phyloP scores from a whole-genome alignment of 2,113 vertebrate species.

The Plecotus auritus region DNA sequence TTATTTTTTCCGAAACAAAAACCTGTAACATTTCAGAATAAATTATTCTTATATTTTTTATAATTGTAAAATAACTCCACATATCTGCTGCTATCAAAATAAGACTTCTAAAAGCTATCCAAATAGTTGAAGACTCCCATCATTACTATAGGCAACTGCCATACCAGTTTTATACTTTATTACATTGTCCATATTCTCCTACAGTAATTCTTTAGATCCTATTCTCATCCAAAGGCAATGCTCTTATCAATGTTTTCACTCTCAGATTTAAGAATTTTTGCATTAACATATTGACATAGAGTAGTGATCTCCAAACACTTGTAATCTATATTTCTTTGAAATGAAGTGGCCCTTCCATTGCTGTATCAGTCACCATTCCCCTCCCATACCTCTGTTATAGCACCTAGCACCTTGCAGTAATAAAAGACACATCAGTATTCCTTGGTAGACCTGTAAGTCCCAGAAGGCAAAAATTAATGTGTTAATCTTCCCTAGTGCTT shows the following conservation, averaged over 20 bases:
- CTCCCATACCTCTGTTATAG: background rate
- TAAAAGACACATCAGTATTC: background rate
- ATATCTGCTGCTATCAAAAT: background rate
- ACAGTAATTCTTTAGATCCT: background rate
- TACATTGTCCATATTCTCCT: background rate
- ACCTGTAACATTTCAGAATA: background rate
- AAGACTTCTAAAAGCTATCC: background rate
- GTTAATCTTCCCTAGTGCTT: background rate
- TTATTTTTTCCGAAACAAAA: background rate
- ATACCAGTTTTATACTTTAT: background rate
- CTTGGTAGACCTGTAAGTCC: background rate
- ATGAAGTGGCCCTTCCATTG: background rate
- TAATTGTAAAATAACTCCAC: background rate
- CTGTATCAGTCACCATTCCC: background rate
- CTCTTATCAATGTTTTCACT: background rate
- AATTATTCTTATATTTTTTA: background rate
- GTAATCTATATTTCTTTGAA: background rate
- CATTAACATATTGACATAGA: background rate
- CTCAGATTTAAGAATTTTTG: background rate
- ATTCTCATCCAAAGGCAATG: background rate
- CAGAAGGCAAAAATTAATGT: background rate
- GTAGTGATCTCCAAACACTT: background rate
- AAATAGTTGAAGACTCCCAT: background rate
- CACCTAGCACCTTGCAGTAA: background rate
- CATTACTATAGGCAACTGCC: background rate